These are phyloP conservation scores for Mirza zaza DNA, from an alignment of 2,113 vertebrate species.

Conservation along the genomic window DNA sequence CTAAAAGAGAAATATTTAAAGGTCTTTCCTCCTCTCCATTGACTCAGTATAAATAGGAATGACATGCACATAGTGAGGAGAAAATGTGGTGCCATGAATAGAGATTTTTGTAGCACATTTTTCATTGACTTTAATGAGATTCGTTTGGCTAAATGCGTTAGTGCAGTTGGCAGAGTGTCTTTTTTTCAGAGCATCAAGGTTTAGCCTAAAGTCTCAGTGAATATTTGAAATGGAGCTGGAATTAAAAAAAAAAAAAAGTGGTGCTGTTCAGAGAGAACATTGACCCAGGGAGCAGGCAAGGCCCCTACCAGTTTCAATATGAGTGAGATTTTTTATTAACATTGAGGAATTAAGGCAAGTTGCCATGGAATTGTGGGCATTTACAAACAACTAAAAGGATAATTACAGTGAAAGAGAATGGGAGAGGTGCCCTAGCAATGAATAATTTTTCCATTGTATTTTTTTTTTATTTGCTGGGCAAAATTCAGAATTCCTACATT, in stretches of 20 bases:
- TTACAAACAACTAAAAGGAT: background rate
- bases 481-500: constrained; percentile 4
- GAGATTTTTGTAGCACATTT: constrained; percentile 59
- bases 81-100: constrained; percentile 38
- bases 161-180: constrained; percentile 18
- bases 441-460: background rate
- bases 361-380: background rate
- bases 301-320: background rate
- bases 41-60: constrained; percentile 67
- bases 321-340: background rate
- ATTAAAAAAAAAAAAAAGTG: background rate
- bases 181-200: constrained; percentile 24
- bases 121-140: constrained; percentile 61
- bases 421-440: background rate
- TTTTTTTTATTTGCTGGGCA: background rate
- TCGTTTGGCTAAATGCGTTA: constrained; percentile 39
- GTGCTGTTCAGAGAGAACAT: background rate
- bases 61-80: constrained; percentile 28
- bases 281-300: background rate
- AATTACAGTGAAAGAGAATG: background rate
- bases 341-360: background rate
- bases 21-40: constrained; percentile 51
- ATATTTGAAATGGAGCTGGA: constrained; percentile 28
- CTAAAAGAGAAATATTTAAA: constrained; percentile 71
- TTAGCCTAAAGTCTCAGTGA: constrained; percentile 32